These are phyloP conservation scores for Melikaiella ostensackeni DNA, from an alignment of 2,888 invertebrate genomes.

Conservation along the genomic window DNA sequence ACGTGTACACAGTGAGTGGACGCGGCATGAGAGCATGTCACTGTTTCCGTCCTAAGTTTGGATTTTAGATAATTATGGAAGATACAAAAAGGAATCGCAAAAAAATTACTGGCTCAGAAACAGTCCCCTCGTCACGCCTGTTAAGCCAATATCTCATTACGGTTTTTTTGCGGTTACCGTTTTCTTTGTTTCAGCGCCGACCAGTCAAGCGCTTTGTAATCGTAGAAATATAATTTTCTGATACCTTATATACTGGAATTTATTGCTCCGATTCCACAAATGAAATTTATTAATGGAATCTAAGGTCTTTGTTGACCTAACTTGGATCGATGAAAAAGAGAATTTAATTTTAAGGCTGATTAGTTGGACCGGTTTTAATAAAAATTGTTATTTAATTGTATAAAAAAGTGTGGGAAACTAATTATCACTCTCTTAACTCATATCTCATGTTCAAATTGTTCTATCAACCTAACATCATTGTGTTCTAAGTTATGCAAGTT, in stretches of 20 bases:
- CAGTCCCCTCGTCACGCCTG: slow-evolving; percentile 46
- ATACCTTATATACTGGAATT: background rate
- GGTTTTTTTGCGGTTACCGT: slow-evolving; percentile 60
- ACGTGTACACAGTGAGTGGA: background rate
- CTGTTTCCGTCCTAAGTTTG: slow-evolving; percentile 31
- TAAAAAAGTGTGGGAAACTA: background rate
- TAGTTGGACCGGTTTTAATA: background rate
- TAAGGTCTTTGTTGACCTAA: background rate
- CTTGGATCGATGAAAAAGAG: background rate
- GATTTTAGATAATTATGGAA: slow-evolving; percentile 4
- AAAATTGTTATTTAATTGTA: background rate
- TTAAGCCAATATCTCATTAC: slow-evolving; percentile 59
- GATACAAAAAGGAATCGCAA: slow-evolving; percentile 20
- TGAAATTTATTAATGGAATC: background rate
- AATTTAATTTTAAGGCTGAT: background rate
- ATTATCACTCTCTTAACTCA: background rate
- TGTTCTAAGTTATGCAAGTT: slow-evolving; percentile 21
- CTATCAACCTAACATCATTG: slow-evolving; percentile 1
- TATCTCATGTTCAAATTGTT: background rate
- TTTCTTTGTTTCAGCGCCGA: slow-evolving; percentile 60
- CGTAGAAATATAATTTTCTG: slow-evolving; percentile 51
- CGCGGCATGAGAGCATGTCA: slow-evolving; percentile 53
- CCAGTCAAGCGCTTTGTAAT: slow-evolving; percentile 51
- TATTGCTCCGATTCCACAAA: background rate
- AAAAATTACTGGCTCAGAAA: slow-evolving; percentile 23